Conservation (phyloP, 2,888 invertebrate genomes). For the Drosophila tripunctata region DNA sequence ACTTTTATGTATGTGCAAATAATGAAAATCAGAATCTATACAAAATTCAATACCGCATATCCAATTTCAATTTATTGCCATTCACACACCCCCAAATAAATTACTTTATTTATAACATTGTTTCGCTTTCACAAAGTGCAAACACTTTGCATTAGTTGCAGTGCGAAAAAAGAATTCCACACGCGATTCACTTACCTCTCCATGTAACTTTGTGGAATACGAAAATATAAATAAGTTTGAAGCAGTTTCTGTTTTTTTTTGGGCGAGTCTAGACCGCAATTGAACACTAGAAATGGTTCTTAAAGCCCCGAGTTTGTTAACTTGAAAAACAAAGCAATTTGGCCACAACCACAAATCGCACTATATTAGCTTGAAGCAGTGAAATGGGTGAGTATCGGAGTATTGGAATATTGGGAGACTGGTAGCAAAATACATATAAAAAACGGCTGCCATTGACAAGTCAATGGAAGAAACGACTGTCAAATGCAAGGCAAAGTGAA, state of each 20-base stretch:
- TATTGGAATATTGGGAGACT: neutral
- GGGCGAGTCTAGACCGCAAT: constrained; percentile 21
- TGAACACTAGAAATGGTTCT: neutral
- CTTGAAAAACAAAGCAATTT: constrained; percentile 57
- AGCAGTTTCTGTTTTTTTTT: too few species aligned
- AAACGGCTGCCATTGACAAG: constrained; percentile 46
- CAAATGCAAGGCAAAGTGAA: constrained; percentile 63
- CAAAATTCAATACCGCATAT: neutral
- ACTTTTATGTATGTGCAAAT: neutral
- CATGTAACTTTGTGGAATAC: too few species aligned
- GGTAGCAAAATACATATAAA: constrained; percentile 7
- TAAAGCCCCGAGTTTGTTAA: constrained; percentile 30
- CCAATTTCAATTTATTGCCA: constrained; percentile 1
- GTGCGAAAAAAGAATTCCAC: constrained; percentile 11
- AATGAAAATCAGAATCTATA: neutral
- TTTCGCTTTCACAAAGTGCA: neutral
- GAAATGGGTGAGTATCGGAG: neutral
- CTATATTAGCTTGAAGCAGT: constrained; percentile 58
- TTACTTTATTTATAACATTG: neutral
- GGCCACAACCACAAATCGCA: constrained; percentile 44
- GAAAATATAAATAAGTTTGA: constrained; percentile 8
- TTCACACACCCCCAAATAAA: neutral
- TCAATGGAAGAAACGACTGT: constrained; percentile 60
- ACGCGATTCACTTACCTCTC: constrained; percentile 45
- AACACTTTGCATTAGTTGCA: constrained; percentile 1